These are phyloP conservation scores for Fringilla coelebs DNA, from an alignment of 2,797 vertebrate species.

Conservation along the genomic window DNA sequence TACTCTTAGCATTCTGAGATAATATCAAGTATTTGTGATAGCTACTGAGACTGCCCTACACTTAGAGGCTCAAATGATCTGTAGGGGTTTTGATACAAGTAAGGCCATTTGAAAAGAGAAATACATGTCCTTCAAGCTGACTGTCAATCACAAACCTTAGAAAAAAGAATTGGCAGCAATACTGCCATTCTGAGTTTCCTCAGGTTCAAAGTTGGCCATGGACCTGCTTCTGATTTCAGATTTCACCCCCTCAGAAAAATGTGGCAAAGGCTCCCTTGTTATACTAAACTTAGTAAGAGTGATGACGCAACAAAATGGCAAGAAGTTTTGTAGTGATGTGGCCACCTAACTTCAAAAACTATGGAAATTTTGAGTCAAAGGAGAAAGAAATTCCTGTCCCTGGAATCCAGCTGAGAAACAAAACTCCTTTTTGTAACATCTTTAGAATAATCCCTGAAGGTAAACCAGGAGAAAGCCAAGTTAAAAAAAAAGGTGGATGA, in stretches of 20 bases:
- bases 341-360: not conserved
- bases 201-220: not conserved
- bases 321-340: not conserved
- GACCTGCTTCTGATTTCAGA: not conserved
- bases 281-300: not conserved
- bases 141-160: not conserved
- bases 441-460: not conserved
- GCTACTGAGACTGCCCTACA: not conserved
- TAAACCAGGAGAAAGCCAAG: not conserved
- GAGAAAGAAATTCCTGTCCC: not conserved
- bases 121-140: not conserved
- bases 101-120: not conserved
- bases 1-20: not conserved
- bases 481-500: not conserved
- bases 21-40: not conserved
- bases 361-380: not conserved
- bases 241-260: not conserved
- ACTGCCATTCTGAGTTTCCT: not conserved
- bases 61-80: not conserved
- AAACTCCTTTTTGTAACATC: not conserved
- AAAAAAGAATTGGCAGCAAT: not conserved
- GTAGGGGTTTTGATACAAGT: not conserved
- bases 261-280: not conserved
- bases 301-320: not conserved
- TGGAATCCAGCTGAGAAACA: not conserved